Base-by-base conservation (phyloP, 2,888 invertebrate genomes). In the Chrysomela aeneicollis region DNA sequence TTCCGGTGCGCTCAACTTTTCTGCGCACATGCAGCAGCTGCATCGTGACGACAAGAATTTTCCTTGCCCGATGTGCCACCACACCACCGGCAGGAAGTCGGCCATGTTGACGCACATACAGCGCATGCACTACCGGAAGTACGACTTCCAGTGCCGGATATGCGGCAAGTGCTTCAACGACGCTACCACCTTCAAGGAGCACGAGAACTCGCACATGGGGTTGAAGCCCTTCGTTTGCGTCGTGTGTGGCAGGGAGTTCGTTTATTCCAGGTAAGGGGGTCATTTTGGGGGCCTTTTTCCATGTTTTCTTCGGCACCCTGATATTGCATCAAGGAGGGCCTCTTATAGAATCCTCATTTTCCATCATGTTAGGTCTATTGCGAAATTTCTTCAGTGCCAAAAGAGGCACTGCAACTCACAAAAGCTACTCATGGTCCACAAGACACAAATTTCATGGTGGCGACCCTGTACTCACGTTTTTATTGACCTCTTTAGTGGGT, bases 141-240 rank as follows among this genome's bases (percentile, higher is more conserved):
- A 81, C 66, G 81, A 81, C 53, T 83, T 78, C 63, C 81, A 85
- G 6, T 86, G 86, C 61, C 76, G 82, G 30, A 78, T 78, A 1
- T 86, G 86, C 63, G 86, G 85, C 0, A 85, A 85, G 71, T 83
- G 82, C 2, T 86, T 81, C 71, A 82, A 84, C 1, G 80, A 80
- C 15, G 78, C 79, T n/a, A 80, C 83, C 5, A 84, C 84, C 49
- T 77, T 85, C 30, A 77, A 81, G 49, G 78, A 83, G 17, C 86
- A 86, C 64, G 77, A 81, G 35, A 75, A 79, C 30, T 72, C 76
- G 54, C 86, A 86, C 65, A 79, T 82, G 47, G 74, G 77, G 1
- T 82, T 84, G 0, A 73, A 76, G 42, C 76, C 81, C 21, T 84
- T 82, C 61, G 71, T 76, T 8, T 86, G 86, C 69, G 63, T 82